Evolutionary conservation across 2,113 vertebrate species (phyloP).

Genomic region (Pyrgilauda ruficollis): DNA sequence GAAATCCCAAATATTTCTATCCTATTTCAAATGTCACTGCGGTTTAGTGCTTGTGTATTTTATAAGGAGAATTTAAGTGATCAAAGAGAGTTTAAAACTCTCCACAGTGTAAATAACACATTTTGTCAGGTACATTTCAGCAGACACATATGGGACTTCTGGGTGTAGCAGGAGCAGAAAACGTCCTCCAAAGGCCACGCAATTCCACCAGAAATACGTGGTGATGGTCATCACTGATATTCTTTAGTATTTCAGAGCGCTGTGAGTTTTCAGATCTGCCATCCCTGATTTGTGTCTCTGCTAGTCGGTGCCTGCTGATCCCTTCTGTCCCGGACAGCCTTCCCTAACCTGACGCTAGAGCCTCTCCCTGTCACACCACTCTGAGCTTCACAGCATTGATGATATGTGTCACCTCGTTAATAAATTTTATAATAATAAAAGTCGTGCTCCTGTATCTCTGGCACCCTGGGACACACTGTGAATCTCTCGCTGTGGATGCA

Average conservation of each 20-base stretch:
- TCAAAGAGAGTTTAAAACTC: slow-evolving; percentile 25
- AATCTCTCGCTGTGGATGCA: fast-evolving
- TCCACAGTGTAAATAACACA: not conserved
- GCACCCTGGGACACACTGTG: too few species aligned
- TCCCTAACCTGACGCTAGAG: not conserved
- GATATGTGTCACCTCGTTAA: not conserved
- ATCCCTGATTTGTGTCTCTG: not conserved
- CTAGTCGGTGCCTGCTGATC: not conserved
- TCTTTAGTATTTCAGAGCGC: not conserved
- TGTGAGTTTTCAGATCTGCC: not conserved
- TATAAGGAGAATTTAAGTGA: not conserved
- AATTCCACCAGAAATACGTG: not conserved
- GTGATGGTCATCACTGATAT: not conserved
- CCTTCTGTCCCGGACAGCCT: not conserved
- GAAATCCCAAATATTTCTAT: not conserved
- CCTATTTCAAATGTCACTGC: not conserved
- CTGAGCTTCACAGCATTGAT: not conserved
- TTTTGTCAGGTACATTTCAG: not conserved
- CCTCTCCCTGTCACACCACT: not conserved
- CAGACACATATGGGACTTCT: not conserved
- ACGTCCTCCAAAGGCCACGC: not conserved
- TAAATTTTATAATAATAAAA: not conserved
- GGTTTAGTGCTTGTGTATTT: slow-evolving; percentile 21
- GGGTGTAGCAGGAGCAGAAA: not conserved
- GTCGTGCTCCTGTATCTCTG: not conserved